phyloP scores from a whole-genome alignment of 2,113 vertebrate species.

The Marmota monax region DNA sequence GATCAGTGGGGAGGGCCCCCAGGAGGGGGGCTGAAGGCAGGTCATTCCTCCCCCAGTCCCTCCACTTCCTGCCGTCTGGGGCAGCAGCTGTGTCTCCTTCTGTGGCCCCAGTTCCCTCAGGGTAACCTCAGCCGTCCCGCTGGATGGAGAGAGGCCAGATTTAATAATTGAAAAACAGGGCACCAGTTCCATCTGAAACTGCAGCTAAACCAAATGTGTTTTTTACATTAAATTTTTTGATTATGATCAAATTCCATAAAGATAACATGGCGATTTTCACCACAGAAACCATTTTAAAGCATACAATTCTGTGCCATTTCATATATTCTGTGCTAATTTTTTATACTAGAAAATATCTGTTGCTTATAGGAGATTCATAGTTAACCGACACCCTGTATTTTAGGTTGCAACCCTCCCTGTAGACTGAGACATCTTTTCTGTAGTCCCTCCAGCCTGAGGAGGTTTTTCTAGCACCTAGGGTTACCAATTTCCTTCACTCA shows the following conservation, averaged over 20 bases:
- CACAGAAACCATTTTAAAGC: neutral
- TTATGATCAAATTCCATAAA: neutral
- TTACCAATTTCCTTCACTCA: neutral
- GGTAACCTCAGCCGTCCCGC: neutral
- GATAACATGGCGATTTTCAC: neutral
- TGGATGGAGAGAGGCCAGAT: neutral
- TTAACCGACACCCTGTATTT: neutral
- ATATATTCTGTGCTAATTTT: neutral
- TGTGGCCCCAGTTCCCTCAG: neutral
- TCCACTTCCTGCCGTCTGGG: neutral
- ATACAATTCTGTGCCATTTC: neutral
- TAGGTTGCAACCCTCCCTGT: rapidly evolving
- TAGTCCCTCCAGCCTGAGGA: neutral
- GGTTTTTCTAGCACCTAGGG: neutral
- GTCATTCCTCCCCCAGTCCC: neutral
- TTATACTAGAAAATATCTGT: neutral
- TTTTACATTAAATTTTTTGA: neutral
- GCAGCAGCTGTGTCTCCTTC: neutral
- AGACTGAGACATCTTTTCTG: neutral
- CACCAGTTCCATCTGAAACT: neutral
- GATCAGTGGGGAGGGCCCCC: neutral
- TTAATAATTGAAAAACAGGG: neutral
- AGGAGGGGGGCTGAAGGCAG: neutral
- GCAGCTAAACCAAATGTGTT: neutral
- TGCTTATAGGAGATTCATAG: neutral